These are phyloP conservation scores for Anseranas semipalmata DNA, from an alignment of 2,113 vertebrate genomes.

Conservation along the genomic window DNA sequence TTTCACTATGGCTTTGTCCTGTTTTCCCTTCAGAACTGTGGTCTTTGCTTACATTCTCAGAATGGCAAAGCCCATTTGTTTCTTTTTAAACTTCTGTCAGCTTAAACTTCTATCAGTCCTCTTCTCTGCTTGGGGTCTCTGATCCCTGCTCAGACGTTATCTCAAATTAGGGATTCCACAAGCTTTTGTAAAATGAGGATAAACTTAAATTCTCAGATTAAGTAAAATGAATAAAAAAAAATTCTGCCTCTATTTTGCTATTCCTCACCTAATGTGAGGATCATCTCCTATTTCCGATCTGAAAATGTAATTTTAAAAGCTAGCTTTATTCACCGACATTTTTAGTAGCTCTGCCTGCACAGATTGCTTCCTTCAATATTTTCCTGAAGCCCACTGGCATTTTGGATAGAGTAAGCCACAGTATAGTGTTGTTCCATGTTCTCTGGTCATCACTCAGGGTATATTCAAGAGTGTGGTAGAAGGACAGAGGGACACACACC, in stretches of 20 bases:
- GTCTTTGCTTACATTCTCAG: slow-evolving; percentile 37
- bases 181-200: slow-evolving; percentile 59
- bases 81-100: slow-evolving; percentile 53
- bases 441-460: neutral
- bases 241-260: slow-evolving; percentile 17
- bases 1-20: neutral
- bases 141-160: slow-evolving; percentile 47
- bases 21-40: slow-evolving; percentile 21
- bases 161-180: slow-evolving; percentile 49
- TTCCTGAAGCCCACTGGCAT: neutral
- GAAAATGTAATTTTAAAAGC: neutral
- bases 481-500: neutral
- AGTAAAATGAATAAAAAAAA: slow-evolving; percentile 52
- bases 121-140: slow-evolving; percentile 60
- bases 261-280: slow-evolving; percentile 19
- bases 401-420: neutral
- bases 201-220: slow-evolving; percentile 64
- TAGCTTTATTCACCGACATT: neutral
- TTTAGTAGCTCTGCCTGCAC: neutral
- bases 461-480: neutral
- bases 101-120: slow-evolving; percentile 47
- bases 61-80: slow-evolving; percentile 57
- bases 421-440: neutral
- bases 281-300: slow-evolving; percentile 17
- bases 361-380: neutral